Percentiles rank a stretch among this genome's conserved stretches.
Conservation (phyloP, 1,140 invertebrate species). For the Mylabris phalerata region DNA sequence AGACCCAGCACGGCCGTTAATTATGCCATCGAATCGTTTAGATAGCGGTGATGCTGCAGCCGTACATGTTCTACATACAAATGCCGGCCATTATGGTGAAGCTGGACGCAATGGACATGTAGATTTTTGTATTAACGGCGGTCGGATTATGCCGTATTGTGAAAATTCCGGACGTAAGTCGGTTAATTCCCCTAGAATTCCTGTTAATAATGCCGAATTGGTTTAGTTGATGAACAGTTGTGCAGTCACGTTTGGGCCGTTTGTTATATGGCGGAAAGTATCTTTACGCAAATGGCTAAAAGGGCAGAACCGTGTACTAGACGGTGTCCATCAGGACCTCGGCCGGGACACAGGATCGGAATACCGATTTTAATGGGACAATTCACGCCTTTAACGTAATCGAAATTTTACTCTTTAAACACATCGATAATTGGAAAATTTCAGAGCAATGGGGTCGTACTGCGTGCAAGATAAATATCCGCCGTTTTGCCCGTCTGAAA, state of each 20-base stretch:
- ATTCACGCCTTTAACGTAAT: constrained; percentile 48
- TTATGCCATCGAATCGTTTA: constrained; percentile 54
- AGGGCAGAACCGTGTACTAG: constrained; percentile 59
- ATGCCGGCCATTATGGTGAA: constrained; percentile 67
- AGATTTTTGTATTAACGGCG: constrained; percentile 71
- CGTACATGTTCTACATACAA: constrained; percentile 69
- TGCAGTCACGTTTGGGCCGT: constrained; percentile 69
- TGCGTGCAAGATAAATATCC: constrained; percentile 53
- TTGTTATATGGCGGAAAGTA: constrained; percentile 67
- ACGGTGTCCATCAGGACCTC: constrained; percentile 56
- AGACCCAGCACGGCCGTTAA: constrained; percentile 64
- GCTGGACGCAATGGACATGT: constrained; percentile 60
- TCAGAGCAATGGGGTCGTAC: constrained; percentile 57
- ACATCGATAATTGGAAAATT: constrained; percentile 10
- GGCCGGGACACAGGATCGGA: constrained; percentile 44
- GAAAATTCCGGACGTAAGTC: constrained; percentile 58
- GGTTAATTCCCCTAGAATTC: not conserved
- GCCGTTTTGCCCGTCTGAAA: constrained; percentile 58
- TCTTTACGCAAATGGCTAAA: constrained; percentile 45
- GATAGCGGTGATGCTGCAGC: constrained; percentile 62
- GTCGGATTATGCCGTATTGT: constrained; percentile 64
- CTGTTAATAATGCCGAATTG: not conserved
- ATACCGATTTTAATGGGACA: constrained; percentile 50
- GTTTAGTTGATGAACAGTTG: constrained; percentile 52
- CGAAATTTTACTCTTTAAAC: not conserved